Evolutionary conservation across 2,797 vertebrate genomes (phyloP).

Genomic region (Sebastes paucispinis): DNA sequence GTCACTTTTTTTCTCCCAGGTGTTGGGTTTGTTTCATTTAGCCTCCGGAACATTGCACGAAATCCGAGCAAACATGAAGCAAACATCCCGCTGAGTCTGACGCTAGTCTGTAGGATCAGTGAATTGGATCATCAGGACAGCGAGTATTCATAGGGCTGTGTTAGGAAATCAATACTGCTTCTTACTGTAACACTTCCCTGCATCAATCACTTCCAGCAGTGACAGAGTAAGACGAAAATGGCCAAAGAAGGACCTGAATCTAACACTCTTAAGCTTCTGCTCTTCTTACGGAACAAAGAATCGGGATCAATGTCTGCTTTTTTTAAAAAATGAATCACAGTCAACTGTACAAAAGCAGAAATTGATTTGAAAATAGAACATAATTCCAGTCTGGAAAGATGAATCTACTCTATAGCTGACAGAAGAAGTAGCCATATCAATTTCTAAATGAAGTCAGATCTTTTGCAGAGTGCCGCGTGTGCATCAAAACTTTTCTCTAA

Average conservation of each 20-base stretch:
- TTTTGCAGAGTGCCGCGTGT: not conserved
- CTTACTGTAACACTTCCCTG: conserved; percentile 67
- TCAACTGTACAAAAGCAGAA: conserved; percentile 38
- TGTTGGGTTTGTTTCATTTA: conserved; percentile 35
- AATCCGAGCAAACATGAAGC: conserved; percentile 17
- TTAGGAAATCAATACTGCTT: conserved; percentile 70
- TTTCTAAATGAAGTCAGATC: conserved; percentile 38
- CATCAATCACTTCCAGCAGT: conserved; percentile 65
- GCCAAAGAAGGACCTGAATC: conserved; percentile 42
- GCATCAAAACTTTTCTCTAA: not conserved
- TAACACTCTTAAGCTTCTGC: conserved; percentile 34
- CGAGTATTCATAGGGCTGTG: conserved; percentile 54
- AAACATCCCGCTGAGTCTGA: conserved; percentile 43
- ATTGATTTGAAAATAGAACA: conserved; percentile 73
- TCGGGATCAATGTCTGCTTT: conserved; percentile 55
- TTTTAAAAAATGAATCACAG: conserved; percentile 45
- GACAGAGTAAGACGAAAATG: conserved; percentile 55
- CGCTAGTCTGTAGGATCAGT: conserved; percentile 44
- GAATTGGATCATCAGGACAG: conserved; percentile 64
- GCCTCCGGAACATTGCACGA: conserved; percentile 11
- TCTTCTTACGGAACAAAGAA: conserved; percentile 53
- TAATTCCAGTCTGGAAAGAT: conserved; percentile 48
- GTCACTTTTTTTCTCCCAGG: conserved; percentile 40
- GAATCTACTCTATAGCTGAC: conserved; percentile 21
- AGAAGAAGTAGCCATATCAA: conserved; percentile 16